Base-by-base conservation (phyloP, 2,113 vertebrate genomes). In the Embiotoca jacksoni region DNA sequence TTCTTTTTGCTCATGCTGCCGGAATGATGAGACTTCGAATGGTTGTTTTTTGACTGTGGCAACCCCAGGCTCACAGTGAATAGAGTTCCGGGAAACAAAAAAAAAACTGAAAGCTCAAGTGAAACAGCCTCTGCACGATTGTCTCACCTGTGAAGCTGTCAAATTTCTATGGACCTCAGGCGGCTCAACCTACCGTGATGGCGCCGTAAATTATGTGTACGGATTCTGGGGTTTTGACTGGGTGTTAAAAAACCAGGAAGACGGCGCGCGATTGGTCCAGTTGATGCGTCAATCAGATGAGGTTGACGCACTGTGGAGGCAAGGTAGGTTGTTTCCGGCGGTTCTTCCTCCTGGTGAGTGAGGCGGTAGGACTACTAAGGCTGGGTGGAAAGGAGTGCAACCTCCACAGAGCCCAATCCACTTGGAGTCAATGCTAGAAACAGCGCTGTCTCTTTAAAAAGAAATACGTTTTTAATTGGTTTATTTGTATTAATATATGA, bases 1-100 rank as follows among this genome's bases (percentile, higher is more conserved):
- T 95, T 95, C 95, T 95, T 95, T 92, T 95, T 95, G 92, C 93
- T 95, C 95, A 95, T 95, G 90, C 90, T 95, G 91, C 94, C 94
- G 93, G 93, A 91, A 69, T 94, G 92, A 70, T 91, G 86, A 85
- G 94, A 94, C 93, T 94, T 95, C 82, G 89, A 91, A 83, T 88
- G 85, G 81, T 64, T 93, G 92, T 87, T 91, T 95, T 95, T 95
- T 89, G 95, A 93, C 81, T 94, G 91, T 94, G 89, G 41, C 93
- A 95, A 94, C 93, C 95, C 95, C 95, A 95, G 95, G 89, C 95
- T 95, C 94, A 95, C 94, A 93, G 95, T 82, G 92, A 95, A 78
- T 49, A 73, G 92, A 86, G 85, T 75, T 85, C 92, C 90, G 79
- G 85, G 37, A 77, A 88, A 74, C 86, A 85, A 86, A 87, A 30